Conservation (phyloP, 2,888 invertebrate species). For the Drosophila niveifrons region DNA sequence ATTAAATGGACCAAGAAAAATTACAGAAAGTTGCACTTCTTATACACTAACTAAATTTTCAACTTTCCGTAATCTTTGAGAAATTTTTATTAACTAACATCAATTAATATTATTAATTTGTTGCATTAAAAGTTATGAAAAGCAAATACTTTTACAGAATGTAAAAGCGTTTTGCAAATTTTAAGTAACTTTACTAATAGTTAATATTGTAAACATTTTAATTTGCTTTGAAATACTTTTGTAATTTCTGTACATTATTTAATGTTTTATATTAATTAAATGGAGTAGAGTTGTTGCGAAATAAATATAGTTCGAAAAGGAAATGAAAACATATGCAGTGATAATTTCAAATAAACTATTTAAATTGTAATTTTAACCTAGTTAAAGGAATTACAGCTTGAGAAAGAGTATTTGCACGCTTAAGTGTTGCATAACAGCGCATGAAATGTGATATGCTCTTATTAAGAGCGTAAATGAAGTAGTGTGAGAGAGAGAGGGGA, state of each 20-base stretch:
- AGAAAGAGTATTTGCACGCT: conserved; percentile 10
- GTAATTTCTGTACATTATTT: background rate
- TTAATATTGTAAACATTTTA: background rate
- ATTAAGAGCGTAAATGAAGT: conserved; percentile 6
- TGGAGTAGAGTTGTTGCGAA: background rate
- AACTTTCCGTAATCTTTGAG: background rate
- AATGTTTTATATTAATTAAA: background rate
- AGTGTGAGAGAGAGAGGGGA: background rate
- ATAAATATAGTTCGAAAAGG: background rate
- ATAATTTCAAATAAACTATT: background rate
- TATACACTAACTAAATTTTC: background rate
- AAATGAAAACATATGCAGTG: background rate
- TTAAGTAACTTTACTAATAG: background rate
- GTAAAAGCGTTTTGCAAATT: too few species aligned
- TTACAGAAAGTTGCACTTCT: background rate
- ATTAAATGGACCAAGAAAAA: conserved; percentile 61
- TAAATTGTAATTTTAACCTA: conserved; percentile 1
- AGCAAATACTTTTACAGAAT: background rate
- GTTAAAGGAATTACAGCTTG: background rate
- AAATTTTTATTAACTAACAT: background rate
- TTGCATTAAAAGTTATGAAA: background rate
- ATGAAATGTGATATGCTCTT: conserved; percentile 12
- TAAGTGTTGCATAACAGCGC: conserved; percentile 5
- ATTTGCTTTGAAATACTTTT: background rate
- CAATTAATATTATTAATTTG: background rate